Percentiles rank a stretch among this genome's conserved stretches.
phyloP scores from a whole-genome alignment of 2,888 invertebrate genomes.

The Unio delphinus region DNA sequence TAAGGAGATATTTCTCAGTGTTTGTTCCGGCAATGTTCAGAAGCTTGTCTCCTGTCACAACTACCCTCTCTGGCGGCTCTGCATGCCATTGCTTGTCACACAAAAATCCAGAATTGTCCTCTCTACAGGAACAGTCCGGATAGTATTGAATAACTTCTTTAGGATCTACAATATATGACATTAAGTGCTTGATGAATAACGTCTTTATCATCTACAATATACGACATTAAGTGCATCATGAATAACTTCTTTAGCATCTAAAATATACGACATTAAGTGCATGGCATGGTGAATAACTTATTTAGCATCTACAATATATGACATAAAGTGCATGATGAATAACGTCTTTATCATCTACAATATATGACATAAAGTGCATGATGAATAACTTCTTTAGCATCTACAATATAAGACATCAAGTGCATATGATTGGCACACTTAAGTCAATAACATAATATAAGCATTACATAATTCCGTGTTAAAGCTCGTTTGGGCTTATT shows the following conservation, averaged over 20 bases:
- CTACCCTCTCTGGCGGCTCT: slow-evolving; percentile 52
- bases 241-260: too few species aligned
- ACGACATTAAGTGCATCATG: background rate
- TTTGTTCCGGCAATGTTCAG: slow-evolving; percentile 69
- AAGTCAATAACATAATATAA: too few species aligned
- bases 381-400: background rate
- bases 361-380: too few species aligned
- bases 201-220: too few species aligned
- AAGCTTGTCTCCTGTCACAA: slow-evolving; percentile 69
- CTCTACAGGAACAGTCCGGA: slow-evolving; percentile 68
- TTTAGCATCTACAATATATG: too few species aligned
- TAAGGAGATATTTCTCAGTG: slow-evolving; percentile 70
- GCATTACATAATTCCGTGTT: too few species aligned
- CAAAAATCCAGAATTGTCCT: slow-evolving; percentile 70
- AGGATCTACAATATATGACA: too few species aligned
- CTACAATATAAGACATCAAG: too few species aligned
- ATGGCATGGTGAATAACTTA: background rate
- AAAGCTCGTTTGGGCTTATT: too few species aligned
- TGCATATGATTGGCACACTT: too few species aligned
- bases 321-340: background rate
- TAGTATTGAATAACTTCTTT: slow-evolving; percentile 40
- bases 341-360: too few species aligned
- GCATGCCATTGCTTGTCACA: slow-evolving; percentile 61
- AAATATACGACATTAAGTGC: too few species aligned
- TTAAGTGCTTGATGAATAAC: background rate